Evolutionary conservation across 2,797 vertebrate genomes (phyloP), one percentile per base, ranked within the genome.

Genomic region (Melanitta fusca): DNA sequence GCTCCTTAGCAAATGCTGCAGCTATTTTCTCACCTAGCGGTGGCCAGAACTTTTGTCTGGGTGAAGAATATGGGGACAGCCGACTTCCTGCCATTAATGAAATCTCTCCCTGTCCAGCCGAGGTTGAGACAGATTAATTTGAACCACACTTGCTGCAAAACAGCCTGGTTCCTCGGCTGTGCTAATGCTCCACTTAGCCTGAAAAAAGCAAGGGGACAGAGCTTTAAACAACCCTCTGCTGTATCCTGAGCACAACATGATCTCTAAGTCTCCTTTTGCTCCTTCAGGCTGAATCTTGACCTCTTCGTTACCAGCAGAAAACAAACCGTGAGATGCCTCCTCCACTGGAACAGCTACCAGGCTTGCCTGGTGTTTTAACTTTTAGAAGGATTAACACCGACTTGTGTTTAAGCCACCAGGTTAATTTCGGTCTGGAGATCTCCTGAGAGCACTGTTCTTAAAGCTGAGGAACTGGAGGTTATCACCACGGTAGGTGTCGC

Each of bases 381-480:
- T 95, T 68, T 87, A 28, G 49, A 78, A 69, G 17, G 79, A 78
- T 80, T 93, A 94, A 71, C 43, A 71, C 34, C 83, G 71, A 92
- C 90, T 86, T 88, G 62, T 7, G 2, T 80, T 82, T 56, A 57
- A 88, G 54, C 75, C 92, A 92, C 77, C 69, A 85, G 61, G 28
- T 65, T 95, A 89, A 84, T 81, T 96, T 90, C 45, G 64, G 66
- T 66, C 65, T 80, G 78, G 85, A 96, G 81, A 45, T 84, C 88
- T 94, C 84, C 91, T 89, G 88, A 96, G 51, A 92, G 65, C 47
- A 66, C 92, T 94, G 66, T 94, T 95, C 94, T 93, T 89, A 89
- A 95, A 89, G 74, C 69, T 28, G 56, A 87, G 91, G 90, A 91
- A 89, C 13, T 70, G 88, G 69, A 47, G 47, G 65, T 85, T 93